Evolutionary conservation across 2,797 vertebrate genomes (phyloP), one percentile per base, ranked within the genome.

Genomic region (Harpagifer antarcticus): DNA sequence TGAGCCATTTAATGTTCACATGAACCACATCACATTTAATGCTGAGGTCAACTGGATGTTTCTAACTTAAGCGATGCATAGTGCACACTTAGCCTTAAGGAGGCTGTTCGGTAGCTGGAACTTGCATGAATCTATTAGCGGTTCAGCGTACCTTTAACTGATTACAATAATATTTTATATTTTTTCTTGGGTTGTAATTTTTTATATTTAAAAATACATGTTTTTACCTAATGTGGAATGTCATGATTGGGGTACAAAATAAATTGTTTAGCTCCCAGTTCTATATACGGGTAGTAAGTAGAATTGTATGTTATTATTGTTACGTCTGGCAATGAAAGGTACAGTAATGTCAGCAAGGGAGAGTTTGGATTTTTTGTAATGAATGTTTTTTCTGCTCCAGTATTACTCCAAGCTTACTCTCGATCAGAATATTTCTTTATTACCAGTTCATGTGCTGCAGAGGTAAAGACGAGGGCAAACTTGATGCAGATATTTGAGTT

Each of bases 401-500:
- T 16, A 67, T 7, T 37, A 7, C 31, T 31, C 31, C 5, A 10
- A 33, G n/a, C 40, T 17, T 10, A 17, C 37, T 60, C 23, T 48
- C 23, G 23, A 27, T 27, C 23, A 27, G 23, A 27, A 27, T 64
- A 15, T 27, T 48, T 50, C 5, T 66, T 63, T 23, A 61, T 70
- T 52, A 55, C 1, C 48, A 12, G 20, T 65, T 52, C 16, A 57
- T n/a, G 17, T 70, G 52, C n/a, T 45, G 16, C 47, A 68, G 48
- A 57, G 45, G 44, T 23, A 10, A 33, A 72, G 61, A 62, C 1
- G 14, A 62, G 64, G 48, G 45, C 64, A 61, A 71, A 50, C 50
- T 15, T 49, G 44, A 65, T 79, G 60, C 64, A 88, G 68, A 87
- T 80, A 79, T 87, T 82, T 37, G 71, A 76, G 72, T 76, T 76